A percentile compares a stretch with the other conserved stretches of the same genome.
Conservation (phyloP, 1,140 invertebrate genomes). For the Drosophila nasuta region DNA sequence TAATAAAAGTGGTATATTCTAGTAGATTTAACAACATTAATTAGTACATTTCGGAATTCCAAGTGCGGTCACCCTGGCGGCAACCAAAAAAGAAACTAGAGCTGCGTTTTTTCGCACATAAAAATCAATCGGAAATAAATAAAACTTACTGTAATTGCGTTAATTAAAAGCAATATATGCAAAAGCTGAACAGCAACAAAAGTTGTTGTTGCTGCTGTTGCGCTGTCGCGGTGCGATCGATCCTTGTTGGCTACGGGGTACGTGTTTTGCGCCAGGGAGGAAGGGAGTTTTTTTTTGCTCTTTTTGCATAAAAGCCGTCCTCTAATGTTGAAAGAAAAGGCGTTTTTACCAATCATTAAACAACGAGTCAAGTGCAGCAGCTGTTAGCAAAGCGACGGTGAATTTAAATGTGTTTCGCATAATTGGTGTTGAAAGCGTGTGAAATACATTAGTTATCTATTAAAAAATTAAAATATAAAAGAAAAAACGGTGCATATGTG, state of each 20-base stretch:
- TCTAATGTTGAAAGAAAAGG: constrained; percentile 58
- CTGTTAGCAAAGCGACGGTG: constrained; percentile 48
- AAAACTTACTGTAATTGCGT: constrained; percentile 45
- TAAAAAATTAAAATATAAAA: constrained; percentile 67
- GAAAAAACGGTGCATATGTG: constrained; percentile 62
- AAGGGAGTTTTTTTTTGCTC: constrained; percentile 59
- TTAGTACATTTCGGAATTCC: background rate
- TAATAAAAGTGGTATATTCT: too few species aligned
- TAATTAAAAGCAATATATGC: constrained; percentile 58
- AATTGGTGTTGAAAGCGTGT: constrained; percentile 50
- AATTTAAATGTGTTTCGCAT: constrained; percentile 43
- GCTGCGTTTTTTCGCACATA: constrained; percentile 55
- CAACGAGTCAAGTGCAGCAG: constrained; percentile 42
- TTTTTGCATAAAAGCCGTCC: constrained; percentile 74
- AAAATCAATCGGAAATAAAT: constrained; percentile 57
- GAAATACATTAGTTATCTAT: constrained; percentile 51
- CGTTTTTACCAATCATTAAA: constrained; percentile 45
- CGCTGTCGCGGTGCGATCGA: constrained; percentile 70
- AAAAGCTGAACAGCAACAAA: constrained; percentile 68
- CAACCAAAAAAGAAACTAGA: constrained; percentile 54
- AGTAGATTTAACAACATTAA: background rate
- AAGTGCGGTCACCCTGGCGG: constrained; percentile 14
- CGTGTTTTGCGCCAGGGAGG: constrained; percentile 50
- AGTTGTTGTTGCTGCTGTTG: constrained; percentile 78
- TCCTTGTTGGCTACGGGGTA: constrained; percentile 69